phyloP scores from a whole-genome alignment of 2,888 invertebrate genomes.

The Dilophus febrilis region DNA sequence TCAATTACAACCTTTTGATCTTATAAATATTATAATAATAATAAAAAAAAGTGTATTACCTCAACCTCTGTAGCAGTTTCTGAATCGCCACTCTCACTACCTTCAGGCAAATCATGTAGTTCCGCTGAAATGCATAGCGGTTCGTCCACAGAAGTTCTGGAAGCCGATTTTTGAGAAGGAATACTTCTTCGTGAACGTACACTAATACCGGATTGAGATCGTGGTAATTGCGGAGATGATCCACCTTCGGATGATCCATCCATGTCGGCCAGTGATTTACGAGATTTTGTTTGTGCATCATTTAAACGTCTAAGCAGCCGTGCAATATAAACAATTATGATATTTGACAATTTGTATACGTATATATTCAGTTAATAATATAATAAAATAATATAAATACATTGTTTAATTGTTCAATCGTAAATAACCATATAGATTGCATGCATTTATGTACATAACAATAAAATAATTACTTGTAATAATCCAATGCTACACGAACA shows the following conservation, averaged over 20 bases:
- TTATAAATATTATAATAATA: neutral
- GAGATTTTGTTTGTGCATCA: constrained; percentile 28
- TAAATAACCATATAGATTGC: no score
- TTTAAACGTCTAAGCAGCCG: constrained; percentile 23
- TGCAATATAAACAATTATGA: no score
- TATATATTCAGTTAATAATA: no score
- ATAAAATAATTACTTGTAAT: constrained; percentile 23
- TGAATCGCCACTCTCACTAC: constrained; percentile 41
- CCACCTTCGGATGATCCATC: constrained; percentile 15
- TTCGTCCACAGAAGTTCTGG: constrained; percentile 36
- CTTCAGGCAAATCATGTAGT: constrained; percentile 37
- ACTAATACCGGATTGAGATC: constrained; percentile 35
- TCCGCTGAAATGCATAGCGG: constrained; percentile 30
- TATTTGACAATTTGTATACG: no score
- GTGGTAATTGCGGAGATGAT: constrained; percentile 29
- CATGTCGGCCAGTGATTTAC: constrained; percentile 28
- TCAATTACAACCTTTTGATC: neutral
- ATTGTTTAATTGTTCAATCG: no score
- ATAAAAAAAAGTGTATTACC: constrained; percentile 30
- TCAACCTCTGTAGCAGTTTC: constrained; percentile 57
- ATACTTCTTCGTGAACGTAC: constrained; percentile 37
- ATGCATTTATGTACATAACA: neutral
- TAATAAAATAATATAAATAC: no score
- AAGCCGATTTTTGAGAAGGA: constrained; percentile 31
- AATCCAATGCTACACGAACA: constrained; percentile 29